Evolutionary conservation across 2,888 invertebrate species (phyloP).

Genomic region (Ramazzottius varieornatus): DNA sequence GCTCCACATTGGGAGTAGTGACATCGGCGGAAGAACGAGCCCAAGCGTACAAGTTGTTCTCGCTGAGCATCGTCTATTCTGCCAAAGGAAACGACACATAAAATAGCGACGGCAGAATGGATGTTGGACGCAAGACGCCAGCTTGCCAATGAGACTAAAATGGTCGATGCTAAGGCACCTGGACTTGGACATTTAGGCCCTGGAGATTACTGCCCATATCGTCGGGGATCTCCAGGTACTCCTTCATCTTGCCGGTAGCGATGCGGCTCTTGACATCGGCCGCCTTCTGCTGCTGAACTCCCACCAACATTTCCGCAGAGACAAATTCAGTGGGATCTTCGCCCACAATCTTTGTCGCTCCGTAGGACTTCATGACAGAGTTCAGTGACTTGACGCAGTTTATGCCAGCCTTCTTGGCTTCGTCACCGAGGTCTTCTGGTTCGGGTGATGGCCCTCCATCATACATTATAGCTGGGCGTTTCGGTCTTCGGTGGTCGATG

Average conservation of each 20-base stretch:
- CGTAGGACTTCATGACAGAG: neutral
- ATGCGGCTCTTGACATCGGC: neutral
- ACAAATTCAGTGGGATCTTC: neutral
- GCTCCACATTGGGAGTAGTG: neutral
- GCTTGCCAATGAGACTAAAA: too few species aligned
- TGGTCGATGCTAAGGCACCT: neutral
- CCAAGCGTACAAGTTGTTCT: neutral
- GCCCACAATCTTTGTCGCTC: neutral
- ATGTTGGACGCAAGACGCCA: too few species aligned
- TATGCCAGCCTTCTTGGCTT: neutral
- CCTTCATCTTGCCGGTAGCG: neutral
- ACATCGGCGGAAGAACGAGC: neutral
- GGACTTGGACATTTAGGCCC: neutral
- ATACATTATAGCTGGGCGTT: too few species aligned
- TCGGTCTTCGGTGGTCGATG: too few species aligned
- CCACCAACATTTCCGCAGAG: neutral
- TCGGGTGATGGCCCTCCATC: too few species aligned
- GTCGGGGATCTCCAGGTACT: neutral
- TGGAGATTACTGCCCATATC: neutral
- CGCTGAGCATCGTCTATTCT: neutral
- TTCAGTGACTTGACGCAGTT: neutral
- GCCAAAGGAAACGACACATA: neutral
- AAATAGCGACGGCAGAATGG: neutral
- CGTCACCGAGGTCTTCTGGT: too few species aligned
- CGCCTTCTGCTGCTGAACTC: neutral